Base-by-base conservation (phyloP, 2,113 vertebrate species). In the Tricholaema leucomelas region DNA sequence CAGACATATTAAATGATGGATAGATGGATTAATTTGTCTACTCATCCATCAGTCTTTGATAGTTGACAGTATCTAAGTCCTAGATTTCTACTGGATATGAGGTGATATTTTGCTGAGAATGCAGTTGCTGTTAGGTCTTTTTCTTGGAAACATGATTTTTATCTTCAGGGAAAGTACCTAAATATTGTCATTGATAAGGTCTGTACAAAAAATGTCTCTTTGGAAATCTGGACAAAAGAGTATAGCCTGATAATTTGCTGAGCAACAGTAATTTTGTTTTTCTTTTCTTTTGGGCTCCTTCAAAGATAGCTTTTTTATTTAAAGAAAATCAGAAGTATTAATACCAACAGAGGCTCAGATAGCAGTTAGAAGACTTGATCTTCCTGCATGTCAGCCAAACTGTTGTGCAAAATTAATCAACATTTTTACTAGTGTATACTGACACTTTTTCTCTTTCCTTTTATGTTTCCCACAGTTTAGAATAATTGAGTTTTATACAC, bases 21-120 rank as follows among this genome's bases (percentile, higher is more conserved):
- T 76, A 18, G 8, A 35, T 28, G 13, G 36, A 85, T 93, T 93
- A 85, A 88, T 96, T 92, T 93, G 79, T 91, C n/a, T 84, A 64
- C 70, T 91, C 40, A 87, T 93, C 74, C 71, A 81, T 40, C 44
- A 54, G 33, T 48, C 31, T 91, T 78, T 81, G 71, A 55, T 77
- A 93, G 54, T 6, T 84, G 71, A 65, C 81, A 87, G 48, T 36
- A 48, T 78, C 70, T 85, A 63, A 85, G 59, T 76, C 59, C 36
- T 46, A 35, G 48, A 88, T 94, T 94, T 64, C 69, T 36, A 44
- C 78, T 13, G 40, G 20, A 30, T 85, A 55, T 31, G 31, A 87
- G 15, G 31, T 24, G 12, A 35, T 70, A 16, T 18, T 85, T 87
- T 73, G 12, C 74, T 66, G 74, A 79, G 63, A 66, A 21, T 28